A percentile compares a stretch with the other conserved stretches of the same genome.
These are phyloP conservation scores for Epinotia nisella DNA, from an alignment of 2,888 invertebrate genomes.

Conservation along the genomic window DNA sequence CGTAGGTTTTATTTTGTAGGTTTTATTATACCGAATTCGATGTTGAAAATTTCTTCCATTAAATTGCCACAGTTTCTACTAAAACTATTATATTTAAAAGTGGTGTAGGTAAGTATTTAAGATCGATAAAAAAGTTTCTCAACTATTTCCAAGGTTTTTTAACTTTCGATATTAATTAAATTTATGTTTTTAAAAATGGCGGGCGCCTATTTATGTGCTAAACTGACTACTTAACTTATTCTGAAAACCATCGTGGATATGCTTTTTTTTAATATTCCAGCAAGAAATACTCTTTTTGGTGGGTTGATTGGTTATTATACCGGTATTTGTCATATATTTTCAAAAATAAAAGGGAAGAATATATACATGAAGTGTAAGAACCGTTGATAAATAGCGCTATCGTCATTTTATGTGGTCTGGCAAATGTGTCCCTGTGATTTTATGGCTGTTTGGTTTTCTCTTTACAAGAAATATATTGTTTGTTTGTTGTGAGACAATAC, in stretches of 20 bases:
- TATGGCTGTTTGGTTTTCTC: slow-evolving; percentile 50
- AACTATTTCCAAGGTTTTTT: slow-evolving; percentile 30
- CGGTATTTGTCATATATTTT: not conserved
- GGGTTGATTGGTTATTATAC: not conserved
- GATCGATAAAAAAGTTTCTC: slow-evolving; percentile 49
- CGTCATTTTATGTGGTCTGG: slow-evolving; percentile 26
- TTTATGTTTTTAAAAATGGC: slow-evolving; percentile 16
- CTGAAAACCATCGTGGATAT: not conserved
- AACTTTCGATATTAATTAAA: slow-evolving; percentile 16
- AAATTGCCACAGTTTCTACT: slow-evolving; percentile 77
- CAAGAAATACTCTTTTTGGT: not conserved
- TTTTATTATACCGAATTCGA: slow-evolving; percentile 74
- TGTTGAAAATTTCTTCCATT: slow-evolving; percentile 78
- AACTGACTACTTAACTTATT: not conserved
- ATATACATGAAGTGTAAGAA: not conserved
- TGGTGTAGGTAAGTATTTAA: slow-evolving; percentile 59
- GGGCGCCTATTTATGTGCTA: not conserved
- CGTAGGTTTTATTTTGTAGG: slow-evolving; percentile 61
- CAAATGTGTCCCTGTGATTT: slow-evolving; percentile 50
- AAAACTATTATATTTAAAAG: slow-evolving; percentile 59
- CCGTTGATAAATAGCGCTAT: slow-evolving; percentile 7
- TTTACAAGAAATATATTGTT: slow-evolving; percentile 41
- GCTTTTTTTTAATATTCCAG: not conserved
- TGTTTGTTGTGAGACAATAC: slow-evolving; percentile 36
- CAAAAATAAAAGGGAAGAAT: not conserved